Percentiles rank a stretch among this genome's conserved stretches.
phyloP scores from a whole-genome alignment of 2,113 vertebrate species.

The Lampris megalopsis region DNA sequence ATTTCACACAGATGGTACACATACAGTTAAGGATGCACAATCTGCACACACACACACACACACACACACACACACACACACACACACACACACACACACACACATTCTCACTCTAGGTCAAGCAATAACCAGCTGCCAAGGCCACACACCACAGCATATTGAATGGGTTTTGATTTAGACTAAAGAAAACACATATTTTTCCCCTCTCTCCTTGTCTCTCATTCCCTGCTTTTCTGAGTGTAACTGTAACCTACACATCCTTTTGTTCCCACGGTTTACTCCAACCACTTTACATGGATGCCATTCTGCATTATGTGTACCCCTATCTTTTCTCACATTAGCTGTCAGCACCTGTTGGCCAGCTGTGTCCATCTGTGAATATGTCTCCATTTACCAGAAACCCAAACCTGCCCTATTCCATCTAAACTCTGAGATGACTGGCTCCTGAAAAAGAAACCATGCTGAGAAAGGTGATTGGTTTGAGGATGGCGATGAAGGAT shows the following conservation, averaged over 20 bases:
- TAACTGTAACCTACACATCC: too few relatives aligned
- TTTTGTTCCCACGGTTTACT: background rate
- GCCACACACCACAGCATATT: background rate
- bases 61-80: too few relatives aligned
- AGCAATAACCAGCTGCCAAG: background rate
- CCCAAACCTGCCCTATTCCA: background rate
- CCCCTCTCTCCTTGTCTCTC: background rate
- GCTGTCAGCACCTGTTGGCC: background rate
- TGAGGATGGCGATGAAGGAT: background rate
- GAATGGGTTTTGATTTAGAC: background rate
- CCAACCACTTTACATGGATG: background rate
- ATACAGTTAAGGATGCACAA: too few relatives aligned
- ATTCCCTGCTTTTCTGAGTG: too few relatives aligned
- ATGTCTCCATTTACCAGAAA: background rate
- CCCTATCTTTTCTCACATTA: conserved; percentile 1
- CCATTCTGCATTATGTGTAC: background rate
- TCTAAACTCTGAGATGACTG: conserved; percentile 10
- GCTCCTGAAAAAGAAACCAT: conserved; percentile 9
- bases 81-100: background rate
- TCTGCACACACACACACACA: too few relatives aligned
- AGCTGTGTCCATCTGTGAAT: background rate
- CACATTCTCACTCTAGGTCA: background rate
- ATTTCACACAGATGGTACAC: too few relatives aligned
- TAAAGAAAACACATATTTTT: too few relatives aligned
- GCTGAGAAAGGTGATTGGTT: conserved; percentile 30